Conservation (phyloP, 2,113 vertebrate species). For the Psophia crepitans region DNA sequence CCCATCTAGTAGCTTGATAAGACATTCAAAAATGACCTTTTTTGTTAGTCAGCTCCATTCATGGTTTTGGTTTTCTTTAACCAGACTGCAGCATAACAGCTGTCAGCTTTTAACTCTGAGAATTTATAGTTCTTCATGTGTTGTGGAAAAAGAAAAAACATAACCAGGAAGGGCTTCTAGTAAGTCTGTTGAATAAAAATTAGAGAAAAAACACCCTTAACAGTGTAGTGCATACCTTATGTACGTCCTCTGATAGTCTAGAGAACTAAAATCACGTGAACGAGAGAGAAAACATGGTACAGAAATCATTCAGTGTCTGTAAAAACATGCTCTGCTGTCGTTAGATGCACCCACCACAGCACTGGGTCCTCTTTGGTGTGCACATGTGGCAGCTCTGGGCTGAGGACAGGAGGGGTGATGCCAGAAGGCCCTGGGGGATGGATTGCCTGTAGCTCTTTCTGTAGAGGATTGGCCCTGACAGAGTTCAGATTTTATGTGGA, state of each 20-base stretch:
- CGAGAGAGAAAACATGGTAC: background rate
- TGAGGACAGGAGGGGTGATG: background rate
- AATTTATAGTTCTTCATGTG: background rate
- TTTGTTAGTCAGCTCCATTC: background rate
- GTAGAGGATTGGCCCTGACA: background rate
- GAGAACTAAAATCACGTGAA: background rate
- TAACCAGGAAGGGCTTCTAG: background rate
- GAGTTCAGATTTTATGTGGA: background rate
- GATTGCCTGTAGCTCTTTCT: background rate
- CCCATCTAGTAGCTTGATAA: background rate
- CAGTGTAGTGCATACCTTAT: rapidly evolving
- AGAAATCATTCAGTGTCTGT: background rate
- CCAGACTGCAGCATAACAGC: background rate
- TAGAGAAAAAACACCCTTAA: background rate
- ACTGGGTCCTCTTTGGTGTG: background rate
- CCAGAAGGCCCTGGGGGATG: background rate
- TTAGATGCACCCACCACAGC: background rate
- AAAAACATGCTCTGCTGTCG: background rate
- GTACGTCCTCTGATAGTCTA: background rate
- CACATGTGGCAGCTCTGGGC: background rate
- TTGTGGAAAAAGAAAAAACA: background rate
- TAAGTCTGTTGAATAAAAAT: background rate
- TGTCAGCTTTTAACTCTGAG: background rate
- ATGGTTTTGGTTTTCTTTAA: background rate
- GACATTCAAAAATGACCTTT: background rate